Conservation (phyloP, 2,113 vertebrate genomes). For the Erpornis zantholeuca region DNA sequence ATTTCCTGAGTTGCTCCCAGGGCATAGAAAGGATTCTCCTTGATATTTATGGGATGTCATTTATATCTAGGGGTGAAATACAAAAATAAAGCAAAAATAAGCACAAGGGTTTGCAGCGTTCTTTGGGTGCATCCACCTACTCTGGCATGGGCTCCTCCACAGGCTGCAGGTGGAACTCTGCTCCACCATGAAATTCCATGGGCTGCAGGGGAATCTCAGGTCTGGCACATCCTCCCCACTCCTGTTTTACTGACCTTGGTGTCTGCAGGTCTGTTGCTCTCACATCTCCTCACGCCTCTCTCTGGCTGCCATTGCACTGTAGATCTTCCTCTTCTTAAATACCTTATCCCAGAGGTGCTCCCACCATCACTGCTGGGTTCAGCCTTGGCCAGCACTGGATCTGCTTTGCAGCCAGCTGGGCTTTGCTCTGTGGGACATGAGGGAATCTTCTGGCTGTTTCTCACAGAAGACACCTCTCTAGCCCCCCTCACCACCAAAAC, state of each 20-base stretch:
- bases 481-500: background rate
- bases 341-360: background rate
- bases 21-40: background rate
- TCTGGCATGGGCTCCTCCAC: background rate
- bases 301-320: background rate
- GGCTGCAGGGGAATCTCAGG: background rate
- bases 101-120: background rate
- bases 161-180: background rate
- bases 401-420: background rate
- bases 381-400: background rate
- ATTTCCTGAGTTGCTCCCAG: background rate
- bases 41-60: background rate
- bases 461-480: background rate
- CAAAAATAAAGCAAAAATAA: background rate
- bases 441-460: background rate
- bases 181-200: background rate
- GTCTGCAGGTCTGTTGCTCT: background rate
- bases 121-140: background rate
- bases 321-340: background rate
- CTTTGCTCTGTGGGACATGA: background rate
- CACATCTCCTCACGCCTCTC: background rate
- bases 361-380: background rate
- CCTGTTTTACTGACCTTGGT: background rate
- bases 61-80: background rate
- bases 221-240: background rate